phyloP scores from a whole-genome alignment of 1,140 invertebrate genomes.

The Grapholita molesta region DNA sequence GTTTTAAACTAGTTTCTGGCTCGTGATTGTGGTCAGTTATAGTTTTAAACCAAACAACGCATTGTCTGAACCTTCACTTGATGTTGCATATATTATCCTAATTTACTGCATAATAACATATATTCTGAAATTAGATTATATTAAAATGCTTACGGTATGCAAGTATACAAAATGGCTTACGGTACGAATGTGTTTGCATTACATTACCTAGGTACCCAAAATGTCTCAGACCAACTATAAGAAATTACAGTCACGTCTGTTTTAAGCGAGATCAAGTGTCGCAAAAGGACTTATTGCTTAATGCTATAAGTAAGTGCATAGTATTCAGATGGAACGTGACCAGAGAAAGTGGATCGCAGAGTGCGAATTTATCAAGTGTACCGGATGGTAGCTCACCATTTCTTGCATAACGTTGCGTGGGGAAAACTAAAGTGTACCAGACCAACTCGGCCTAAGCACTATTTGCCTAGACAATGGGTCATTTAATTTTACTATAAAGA shows the following conservation, averaged over 20 bases:
- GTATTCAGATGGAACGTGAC: conserved; percentile 39
- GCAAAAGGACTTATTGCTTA: conserved; percentile 7
- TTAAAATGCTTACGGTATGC: too few relatives aligned
- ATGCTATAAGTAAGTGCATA: conserved; percentile 3
- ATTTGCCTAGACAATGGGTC: neutral
- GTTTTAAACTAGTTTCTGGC: too few relatives aligned
- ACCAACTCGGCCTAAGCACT: neutral
- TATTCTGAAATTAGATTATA: too few relatives aligned
- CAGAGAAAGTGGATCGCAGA: conserved; percentile 50
- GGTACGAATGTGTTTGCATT: too few relatives aligned
- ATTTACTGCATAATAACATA: too few relatives aligned
- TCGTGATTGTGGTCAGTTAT: too few relatives aligned
- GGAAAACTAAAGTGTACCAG: neutral
- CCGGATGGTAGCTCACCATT: conserved; percentile 7
- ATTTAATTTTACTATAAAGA: neutral
- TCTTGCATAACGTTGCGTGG: neutral
- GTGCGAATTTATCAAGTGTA: conserved; percentile 32
- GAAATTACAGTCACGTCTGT: neutral
- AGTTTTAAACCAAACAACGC: too few relatives aligned
- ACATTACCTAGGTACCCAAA: neutral
- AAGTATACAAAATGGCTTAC: too few relatives aligned
- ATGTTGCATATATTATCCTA: too few relatives aligned
- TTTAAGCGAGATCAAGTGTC: neutral
- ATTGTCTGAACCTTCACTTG: too few relatives aligned
- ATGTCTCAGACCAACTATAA: neutral